Evolutionary conservation across 2,888 invertebrate species (phyloP).

Genomic region (Bombyx huttoni): DNA sequence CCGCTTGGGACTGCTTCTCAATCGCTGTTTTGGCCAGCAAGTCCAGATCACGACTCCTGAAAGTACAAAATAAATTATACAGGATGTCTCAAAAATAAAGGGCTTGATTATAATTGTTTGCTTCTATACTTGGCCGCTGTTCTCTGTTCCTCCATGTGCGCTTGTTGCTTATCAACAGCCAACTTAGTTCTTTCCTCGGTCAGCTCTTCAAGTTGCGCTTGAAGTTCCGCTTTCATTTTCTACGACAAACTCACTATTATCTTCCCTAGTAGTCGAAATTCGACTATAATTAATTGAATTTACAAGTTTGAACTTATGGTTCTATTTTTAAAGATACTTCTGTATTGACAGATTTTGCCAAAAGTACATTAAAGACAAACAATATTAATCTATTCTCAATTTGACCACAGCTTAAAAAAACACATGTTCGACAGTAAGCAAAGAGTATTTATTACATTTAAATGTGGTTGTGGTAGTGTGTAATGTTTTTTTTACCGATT

Average conservation of each 20-base stretch:
- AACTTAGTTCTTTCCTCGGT: slow-evolving; percentile 50
- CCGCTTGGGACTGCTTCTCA: slow-evolving; percentile 73
- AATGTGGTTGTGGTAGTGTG: too few relatives aligned
- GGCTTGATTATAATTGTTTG: slow-evolving; percentile 5
- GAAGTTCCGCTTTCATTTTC: slow-evolving; percentile 58
- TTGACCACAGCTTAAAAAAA: too few relatives aligned
- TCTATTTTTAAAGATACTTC: too few relatives aligned
- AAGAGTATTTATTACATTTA: too few relatives aligned
- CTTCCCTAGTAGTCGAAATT: too few relatives aligned
- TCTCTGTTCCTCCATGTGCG: slow-evolving; percentile 58
- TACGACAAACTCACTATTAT: slow-evolving; percentile 14
- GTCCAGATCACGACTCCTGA: slow-evolving; percentile 61
- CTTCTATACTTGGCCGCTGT: slow-evolving; percentile 43
- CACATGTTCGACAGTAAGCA: too few relatives aligned
- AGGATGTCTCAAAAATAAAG: background rate
- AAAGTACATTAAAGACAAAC: too few relatives aligned
- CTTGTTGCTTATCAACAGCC: slow-evolving; percentile 49
- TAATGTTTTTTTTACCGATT: too few relatives aligned
- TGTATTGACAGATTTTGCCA: too few relatives aligned
- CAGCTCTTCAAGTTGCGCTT: slow-evolving; percentile 54
- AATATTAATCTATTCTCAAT: too few relatives aligned
- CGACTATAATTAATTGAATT: background rate
- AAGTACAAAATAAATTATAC: slow-evolving; percentile 7
- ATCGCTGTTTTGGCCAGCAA: slow-evolving; percentile 68
- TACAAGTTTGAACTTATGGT: too few relatives aligned